Evolutionary conservation across 2,797 vertebrate species (phyloP), one percentile per base, ranked within the genome.

Genomic region (Thaleichthys pacificus): DNA sequence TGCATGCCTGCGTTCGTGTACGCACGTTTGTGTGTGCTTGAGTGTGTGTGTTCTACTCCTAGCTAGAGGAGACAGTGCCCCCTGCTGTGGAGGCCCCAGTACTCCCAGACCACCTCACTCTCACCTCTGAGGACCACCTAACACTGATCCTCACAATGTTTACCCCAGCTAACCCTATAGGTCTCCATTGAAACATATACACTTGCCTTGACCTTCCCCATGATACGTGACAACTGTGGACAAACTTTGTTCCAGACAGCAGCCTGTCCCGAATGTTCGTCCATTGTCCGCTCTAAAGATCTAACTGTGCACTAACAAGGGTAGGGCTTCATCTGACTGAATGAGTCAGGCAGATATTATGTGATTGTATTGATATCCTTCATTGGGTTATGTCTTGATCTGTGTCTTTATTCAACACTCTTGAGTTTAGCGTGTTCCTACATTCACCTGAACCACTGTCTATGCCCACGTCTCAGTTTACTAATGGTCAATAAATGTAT

Each of bases 41-140:
- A 14, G 28, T 4, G 62, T 64, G 62, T 64, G 28, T 56, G n/a
- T 7, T 56, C 19, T 17, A n/a, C 51, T 61, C 65, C 78, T 87
- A 90, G 79, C 65, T 82, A 91, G 88, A 91, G 90, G 89, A 91
- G 89, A 93, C 87, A 93, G 90, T 91, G 91, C 92, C 92, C 92
- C 91, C 92, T 92, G 89, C 88, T 90, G 92, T 88, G 84, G 75
- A 70, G 72, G 74, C 35, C 69, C 57, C 72, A 81, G 89, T 79
- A 92, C 87, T 89, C 82, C 80, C 69, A 26, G 51, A 17, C 56
- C 67, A 58, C 67, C 67, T 69, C 32, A 2, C 28, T 64, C 21
- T 61, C 58, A 61, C 58, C 58, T 61, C 51, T 17, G 7, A 61
- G 60, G 28, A 35, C 6, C 30, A 63, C 61, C 61, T 24, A 15